These are phyloP conservation scores for Iphiclides podalirius DNA, from an alignment of 2,888 invertebrate species.

Conservation along the genomic window DNA sequence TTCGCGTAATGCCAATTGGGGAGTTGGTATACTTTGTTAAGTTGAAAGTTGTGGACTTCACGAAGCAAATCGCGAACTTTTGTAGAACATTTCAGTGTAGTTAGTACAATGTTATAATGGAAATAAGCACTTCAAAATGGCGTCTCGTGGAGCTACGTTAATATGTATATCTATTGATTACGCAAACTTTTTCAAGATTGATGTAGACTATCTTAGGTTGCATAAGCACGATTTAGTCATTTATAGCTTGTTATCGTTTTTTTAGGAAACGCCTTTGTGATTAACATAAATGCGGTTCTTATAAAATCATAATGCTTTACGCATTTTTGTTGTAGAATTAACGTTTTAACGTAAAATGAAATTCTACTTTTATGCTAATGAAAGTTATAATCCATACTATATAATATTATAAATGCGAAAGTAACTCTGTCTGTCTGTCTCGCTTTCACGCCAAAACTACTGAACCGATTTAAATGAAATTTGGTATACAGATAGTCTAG, in stretches of 20 bases:
- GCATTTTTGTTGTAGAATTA: too few relatives aligned
- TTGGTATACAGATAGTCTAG: too few relatives aligned
- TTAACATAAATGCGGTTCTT: too few relatives aligned
- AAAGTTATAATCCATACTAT: too few relatives aligned
- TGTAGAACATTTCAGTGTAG: constrained; percentile 81
- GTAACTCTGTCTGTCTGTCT: too few relatives aligned
- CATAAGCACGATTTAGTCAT: constrained; percentile 22
- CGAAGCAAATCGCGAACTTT: constrained; percentile 81
- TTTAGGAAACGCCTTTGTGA: neutral
- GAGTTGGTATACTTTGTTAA: constrained; percentile 65
- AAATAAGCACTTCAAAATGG: constrained; percentile 81
- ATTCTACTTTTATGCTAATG: too few relatives aligned
- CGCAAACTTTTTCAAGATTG: constrained; percentile 48
- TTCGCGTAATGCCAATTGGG: constrained; percentile 73
- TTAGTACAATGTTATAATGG: constrained; percentile 81
- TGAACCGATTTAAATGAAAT: too few relatives aligned
- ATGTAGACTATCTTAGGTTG: constrained; percentile 32
- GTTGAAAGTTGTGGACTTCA: constrained; percentile 77
- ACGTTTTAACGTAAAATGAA: too few relatives aligned
- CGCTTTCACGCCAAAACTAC: too few relatives aligned
- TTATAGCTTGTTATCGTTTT: neutral
- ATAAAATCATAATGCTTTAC: too few relatives aligned
- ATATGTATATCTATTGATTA: constrained; percentile 57
- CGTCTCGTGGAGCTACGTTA: constrained; percentile 72
- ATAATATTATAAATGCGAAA: too few relatives aligned